Evolutionary conservation across 2,113 vertebrate genomes (phyloP), one percentile per base, ranked within the genome.

Genomic region (Cathartes aura): DNA sequence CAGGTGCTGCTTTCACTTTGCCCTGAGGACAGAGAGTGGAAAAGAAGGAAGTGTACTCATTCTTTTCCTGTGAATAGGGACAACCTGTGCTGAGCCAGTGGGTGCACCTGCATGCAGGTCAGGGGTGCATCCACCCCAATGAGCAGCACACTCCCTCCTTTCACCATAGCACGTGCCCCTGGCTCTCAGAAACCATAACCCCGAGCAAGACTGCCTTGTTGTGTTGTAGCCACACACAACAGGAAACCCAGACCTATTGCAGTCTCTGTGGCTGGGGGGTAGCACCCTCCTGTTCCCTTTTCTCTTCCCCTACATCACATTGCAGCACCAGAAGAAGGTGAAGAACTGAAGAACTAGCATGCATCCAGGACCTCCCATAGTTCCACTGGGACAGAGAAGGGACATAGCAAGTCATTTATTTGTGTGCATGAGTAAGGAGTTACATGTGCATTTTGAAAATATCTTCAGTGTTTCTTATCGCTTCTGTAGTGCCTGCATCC

Each of bases 211-310:
- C 5, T 26, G 5, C 23, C 45, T 24, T 50, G 5, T 15, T 59
- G 3, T 42, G 4, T n/a, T 52, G 16, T 0, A 2, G 24, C 5
- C n/a, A 82, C 16, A 26, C 27, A 60, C 12, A 23, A 9, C 3
- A 30, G 29, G 19, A 79, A 82, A 36, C 5, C 1, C 29, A 64
- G 32, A 68, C 3, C 29, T 50, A 5, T 34, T 21, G 17, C n/a
- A 48, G 12, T 23, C 21, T 87, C 24, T 72, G 26, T 29, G 23
- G 11, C 11, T 32, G 13, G 3, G 8, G 14, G 2, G 24, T 82
- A 3, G 6, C 3, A 38, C 5, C 5, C 15, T 19, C 14, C 17
- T 38, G 12, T 9, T 14, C 11, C 21, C 36, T 68, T 64, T 36
- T 29, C 6, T 56, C 64, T 88, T 36, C 8, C 29, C 6, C 32